Conservation (phyloP, 2,888 invertebrate genomes). For the Tiliacea aurago region DNA sequence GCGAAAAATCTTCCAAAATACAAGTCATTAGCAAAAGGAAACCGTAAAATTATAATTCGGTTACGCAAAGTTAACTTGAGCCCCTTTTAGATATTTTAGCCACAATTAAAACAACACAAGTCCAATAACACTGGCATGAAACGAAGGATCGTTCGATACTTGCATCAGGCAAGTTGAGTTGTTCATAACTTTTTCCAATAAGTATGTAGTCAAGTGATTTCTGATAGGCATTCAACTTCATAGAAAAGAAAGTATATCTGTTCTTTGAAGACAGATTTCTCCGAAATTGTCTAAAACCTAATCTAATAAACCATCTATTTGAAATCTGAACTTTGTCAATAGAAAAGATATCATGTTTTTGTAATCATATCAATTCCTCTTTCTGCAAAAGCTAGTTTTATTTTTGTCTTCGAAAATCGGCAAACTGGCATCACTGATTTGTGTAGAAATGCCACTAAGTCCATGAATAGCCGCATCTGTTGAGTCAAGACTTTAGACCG, state of each 20-base stretch:
- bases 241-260: slow-evolving; percentile 21
- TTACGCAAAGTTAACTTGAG: slow-evolving; percentile 54
- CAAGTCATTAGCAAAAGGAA: slow-evolving; percentile 33
- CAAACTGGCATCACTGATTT: neutral
- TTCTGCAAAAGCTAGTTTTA: neutral
- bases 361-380: slow-evolving; percentile 4
- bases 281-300: slow-evolving; percentile 15
- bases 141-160: slow-evolving; percentile 51
- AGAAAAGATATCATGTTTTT: slow-evolving; percentile 24
- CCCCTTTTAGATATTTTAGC: slow-evolving; percentile 69
- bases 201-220: slow-evolving; percentile 11
- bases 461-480: slow-evolving; percentile 11
- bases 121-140: slow-evolving; percentile 57
- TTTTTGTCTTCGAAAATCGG: slow-evolving; percentile 10
- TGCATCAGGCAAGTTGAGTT: slow-evolving; percentile 20
- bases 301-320: slow-evolving; percentile 42
- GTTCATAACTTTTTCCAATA: slow-evolving; percentile 35
- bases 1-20: neutral
- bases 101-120: slow-evolving; percentile 68
- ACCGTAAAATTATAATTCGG: slow-evolving; percentile 42
- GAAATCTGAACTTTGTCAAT: slow-evolving; percentile 14
- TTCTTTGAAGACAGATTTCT: slow-evolving; percentile 34
- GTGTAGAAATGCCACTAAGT: slow-evolving; percentile 8
- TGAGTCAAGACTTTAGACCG: slow-evolving; percentile 33
- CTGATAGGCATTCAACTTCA: slow-evolving; percentile 17